Percentiles rank a stretch among this genome's conserved stretches.
Conservation (phyloP, 2,797 vertebrate species). For the Dipus sagitta region DNA sequence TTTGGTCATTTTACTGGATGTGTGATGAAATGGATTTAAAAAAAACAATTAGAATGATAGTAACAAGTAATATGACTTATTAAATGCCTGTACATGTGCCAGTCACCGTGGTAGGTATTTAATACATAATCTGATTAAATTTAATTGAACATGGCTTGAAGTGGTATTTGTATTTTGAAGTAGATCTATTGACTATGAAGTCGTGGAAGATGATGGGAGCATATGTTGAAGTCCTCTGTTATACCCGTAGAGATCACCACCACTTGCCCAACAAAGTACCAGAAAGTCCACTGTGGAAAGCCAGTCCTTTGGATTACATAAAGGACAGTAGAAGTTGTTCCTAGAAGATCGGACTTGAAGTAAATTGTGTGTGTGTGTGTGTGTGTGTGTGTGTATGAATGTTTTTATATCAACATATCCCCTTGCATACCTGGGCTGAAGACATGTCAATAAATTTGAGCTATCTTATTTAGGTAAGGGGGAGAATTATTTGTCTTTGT, state of each 20-base stretch:
- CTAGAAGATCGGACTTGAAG: neutral
- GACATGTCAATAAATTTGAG: neutral
- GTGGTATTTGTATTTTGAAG: neutral
- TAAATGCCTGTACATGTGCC: neutral
- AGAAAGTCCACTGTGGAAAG: neutral
- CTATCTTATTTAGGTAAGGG: too few species aligned
- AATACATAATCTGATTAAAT: neutral
- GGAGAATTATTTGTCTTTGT: neutral
- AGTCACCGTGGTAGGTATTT: neutral
- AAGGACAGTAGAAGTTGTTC: neutral
- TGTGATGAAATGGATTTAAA: slow-evolving; percentile 43
- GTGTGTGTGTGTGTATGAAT: neutral
- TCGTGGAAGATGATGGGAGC: neutral
- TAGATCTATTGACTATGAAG: neutral
- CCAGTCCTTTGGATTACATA: neutral
- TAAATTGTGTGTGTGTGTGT: neutral
- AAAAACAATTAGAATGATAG: neutral
- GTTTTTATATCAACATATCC: neutral
- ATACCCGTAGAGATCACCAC: neutral
- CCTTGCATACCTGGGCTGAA: neutral
- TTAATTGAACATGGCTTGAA: neutral
- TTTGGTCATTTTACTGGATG: neutral
- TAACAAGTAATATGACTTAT: neutral
- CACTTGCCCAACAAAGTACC: neutral
- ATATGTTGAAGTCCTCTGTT: neutral